These are phyloP conservation scores for Cerastis rubricosa DNA, from an alignment of 2,888 invertebrate genomes.

Conservation along the genomic window DNA sequence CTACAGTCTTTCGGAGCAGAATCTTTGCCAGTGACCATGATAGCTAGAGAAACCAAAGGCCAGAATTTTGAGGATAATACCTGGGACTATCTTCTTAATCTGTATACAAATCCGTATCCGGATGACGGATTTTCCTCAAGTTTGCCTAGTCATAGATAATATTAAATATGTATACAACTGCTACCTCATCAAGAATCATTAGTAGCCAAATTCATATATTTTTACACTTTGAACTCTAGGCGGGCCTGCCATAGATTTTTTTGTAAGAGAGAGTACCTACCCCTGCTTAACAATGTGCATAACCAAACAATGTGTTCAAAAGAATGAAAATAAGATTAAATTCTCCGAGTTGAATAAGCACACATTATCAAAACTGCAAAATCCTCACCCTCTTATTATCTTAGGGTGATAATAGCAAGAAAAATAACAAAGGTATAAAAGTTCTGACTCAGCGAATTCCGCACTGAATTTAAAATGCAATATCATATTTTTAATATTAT, in stretches of 20 bases:
- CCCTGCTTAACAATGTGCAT: background rate
- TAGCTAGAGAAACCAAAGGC: background rate
- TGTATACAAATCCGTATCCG: background rate
- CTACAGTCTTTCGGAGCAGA: background rate
- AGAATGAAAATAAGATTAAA: slow-evolving; percentile 35
- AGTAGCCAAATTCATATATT: background rate
- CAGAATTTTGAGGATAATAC: background rate
- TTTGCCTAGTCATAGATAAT: background rate
- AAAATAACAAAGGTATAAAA: slow-evolving; percentile 28
- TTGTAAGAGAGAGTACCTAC: slow-evolving; percentile 5
- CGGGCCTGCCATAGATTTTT: background rate
- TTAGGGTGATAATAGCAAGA: background rate
- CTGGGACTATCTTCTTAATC: background rate
- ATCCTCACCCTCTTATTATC: slow-evolving; percentile 26
- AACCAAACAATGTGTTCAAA: slow-evolving; percentile 20
- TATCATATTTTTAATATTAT: slow-evolving; percentile 27
- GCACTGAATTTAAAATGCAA: slow-evolving; percentile 41
- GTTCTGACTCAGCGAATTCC: slow-evolving; percentile 35
- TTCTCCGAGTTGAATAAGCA: slow-evolving; percentile 25
- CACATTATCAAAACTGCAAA: slow-evolving; percentile 32
- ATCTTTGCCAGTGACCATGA: background rate
- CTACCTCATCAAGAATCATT: slow-evolving; percentile 35
- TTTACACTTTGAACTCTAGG: background rate
- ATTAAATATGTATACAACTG: background rate
- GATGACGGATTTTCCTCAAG: background rate